Base-by-base conservation (phyloP, 1,140 invertebrate genomes). In the Panagrolaimus sp. region DNA sequence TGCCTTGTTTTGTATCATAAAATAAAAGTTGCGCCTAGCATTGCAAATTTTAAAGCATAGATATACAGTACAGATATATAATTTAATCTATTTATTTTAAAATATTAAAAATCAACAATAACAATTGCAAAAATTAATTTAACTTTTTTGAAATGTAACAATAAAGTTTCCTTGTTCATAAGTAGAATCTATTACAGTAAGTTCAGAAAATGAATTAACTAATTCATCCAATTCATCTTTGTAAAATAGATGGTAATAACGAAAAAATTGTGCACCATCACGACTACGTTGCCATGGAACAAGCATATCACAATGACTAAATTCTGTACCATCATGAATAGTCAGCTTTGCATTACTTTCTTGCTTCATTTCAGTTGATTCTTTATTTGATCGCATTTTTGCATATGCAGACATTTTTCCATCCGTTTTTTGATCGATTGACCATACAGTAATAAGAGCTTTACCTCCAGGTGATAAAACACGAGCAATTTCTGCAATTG, bases 401-500 rank as follows among this genome's bases (percentile, higher is more conserved):
- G 20, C 47, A 63, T 76, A 76, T 47, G 42, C 20, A 43, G 61
- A 48, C 51, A 66, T 73, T 75, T 90, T 89, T 85, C 90, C 91
- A 74, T 91, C 85, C 79, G 93, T 90, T 65, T 89, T 88, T 79
- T 96, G 93, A 84, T 97, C 93, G 89, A 95, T 92, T 13, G 93
- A 91, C 93, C 93, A 96, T 0, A 95, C 93, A 14, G 91, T 93
- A 70, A 96, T 91, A 71, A 96, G 89, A n/a, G 96, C 87, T 63
- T 89, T 85, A 4, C 94, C 94, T 0, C 93, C 93, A 66, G 94
- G 92, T 68, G 91, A 85, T 3, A 96, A 86, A 42, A 96, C 89
- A 47, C 93, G 86, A 0, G 91, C 89, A 51, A 96, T 85, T 79
- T 97, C 93, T 66, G 89, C 87, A 0, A 97, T 84, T 0, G 93